A percentile compares a stretch with the other conserved stretches of the same genome.
phyloP scores from a whole-genome alignment of 2,888 invertebrate genomes.

The Anoncus sp. region DNA sequence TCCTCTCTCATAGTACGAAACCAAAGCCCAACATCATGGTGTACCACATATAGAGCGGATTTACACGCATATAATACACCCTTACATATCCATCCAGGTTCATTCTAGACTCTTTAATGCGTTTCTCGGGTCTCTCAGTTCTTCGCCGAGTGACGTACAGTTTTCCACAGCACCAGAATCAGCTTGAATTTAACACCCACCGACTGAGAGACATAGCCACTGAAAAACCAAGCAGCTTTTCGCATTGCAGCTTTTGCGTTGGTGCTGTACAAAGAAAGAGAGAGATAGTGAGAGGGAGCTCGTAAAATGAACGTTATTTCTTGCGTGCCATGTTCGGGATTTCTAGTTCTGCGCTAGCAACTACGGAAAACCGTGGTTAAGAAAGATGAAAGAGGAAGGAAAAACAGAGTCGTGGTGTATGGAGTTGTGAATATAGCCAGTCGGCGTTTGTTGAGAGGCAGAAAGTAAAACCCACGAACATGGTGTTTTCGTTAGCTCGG shows the following conservation, averaged over 20 bases:
- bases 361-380: slow-evolving; percentile 45
- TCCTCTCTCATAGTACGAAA: slow-evolving; percentile 46
- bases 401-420: neutral
- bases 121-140: slow-evolving; percentile 49
- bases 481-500: slow-evolving; percentile 9
- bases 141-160: slow-evolving; percentile 39
- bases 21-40: slow-evolving; percentile 47
- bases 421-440: slow-evolving; percentile 24
- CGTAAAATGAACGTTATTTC: slow-evolving; percentile 50
- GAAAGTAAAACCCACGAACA: slow-evolving; percentile 22
- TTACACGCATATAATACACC: slow-evolving; percentile 11
- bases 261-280: neutral
- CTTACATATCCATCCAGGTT: slow-evolving; percentile 26
- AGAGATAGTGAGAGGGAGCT: slow-evolving; percentile 11
- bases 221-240: slow-evolving; percentile 48
- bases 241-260: slow-evolving; percentile 55
- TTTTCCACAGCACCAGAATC: slow-evolving; percentile 41
- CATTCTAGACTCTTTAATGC: slow-evolving; percentile 53
- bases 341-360: slow-evolving; percentile 14
- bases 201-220: slow-evolving; percentile 35
- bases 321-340: slow-evolving; percentile 27
- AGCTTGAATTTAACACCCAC: slow-evolving; percentile 45
- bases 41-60: slow-evolving; percentile 8
- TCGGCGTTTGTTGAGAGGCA: slow-evolving; percentile 35
- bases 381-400: slow-evolving; percentile 39